Evolutionary conservation across 2,888 invertebrate genomes (phyloP).

Genomic region (Catocala nupta): DNA sequence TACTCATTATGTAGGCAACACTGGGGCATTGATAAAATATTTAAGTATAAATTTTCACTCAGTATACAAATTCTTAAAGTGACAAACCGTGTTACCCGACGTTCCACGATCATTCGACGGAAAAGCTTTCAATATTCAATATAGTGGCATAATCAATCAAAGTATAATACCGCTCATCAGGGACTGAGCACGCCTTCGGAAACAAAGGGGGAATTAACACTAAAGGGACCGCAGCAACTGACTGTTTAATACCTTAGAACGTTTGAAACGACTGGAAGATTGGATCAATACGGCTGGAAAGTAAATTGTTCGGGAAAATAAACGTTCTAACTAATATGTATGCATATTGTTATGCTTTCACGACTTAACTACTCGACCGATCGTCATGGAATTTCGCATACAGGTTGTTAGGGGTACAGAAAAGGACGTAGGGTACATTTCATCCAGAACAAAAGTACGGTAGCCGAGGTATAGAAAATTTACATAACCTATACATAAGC

Average conservation of each 20-base stretch:
- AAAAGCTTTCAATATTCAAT: constrained; percentile 51
- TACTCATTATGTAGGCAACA: neutral
- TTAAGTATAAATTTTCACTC: constrained; percentile 21
- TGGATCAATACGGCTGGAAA: neutral
- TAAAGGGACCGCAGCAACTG: constrained; percentile 16
- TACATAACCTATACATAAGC: no score
- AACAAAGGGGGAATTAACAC: constrained; percentile 30
- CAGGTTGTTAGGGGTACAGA: no score
- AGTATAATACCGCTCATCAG: constrained; percentile 36
- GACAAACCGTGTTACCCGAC: constrained; percentile 45
- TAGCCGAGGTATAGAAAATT: no score
- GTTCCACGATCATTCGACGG: constrained; percentile 27
- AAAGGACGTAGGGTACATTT: no score
- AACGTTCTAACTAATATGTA: no score
- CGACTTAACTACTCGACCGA: no score
- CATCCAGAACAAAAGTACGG: no score
- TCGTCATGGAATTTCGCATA: no score
- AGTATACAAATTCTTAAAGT: constrained; percentile 40
- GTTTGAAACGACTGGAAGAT: neutral
- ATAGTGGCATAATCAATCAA: constrained; percentile 55
- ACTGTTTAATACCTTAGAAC: neutral
- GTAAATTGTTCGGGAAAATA: no score
- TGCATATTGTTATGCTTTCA: no score
- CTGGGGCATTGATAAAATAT: constrained; percentile 17
- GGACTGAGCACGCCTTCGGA: constrained; percentile 30